Evolutionary conservation across 2,888 invertebrate genomes (phyloP).

Genomic region (Hanleya hanleyi): DNA sequence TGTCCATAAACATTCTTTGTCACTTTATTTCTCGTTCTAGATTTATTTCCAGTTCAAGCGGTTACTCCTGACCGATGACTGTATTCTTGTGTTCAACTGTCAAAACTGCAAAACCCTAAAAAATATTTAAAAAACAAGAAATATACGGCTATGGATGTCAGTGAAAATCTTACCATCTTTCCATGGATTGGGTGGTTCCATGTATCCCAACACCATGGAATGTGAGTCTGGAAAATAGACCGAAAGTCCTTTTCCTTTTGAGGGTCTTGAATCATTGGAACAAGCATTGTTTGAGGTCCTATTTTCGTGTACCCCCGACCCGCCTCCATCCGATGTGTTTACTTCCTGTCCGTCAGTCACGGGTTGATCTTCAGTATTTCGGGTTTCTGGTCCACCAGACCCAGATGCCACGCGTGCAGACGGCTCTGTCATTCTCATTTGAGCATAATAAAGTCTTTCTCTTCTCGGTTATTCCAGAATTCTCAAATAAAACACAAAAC

Average conservation of each 20-base stretch:
- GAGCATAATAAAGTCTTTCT: slow-evolving; percentile 11
- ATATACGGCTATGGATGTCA: too few relatives aligned
- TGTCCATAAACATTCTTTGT: too few relatives aligned
- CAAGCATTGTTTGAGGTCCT: not conserved
- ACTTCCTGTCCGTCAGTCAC: slow-evolving; percentile 41
- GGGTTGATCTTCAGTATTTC: not conserved
- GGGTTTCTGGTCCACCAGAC: slow-evolving; percentile 11
- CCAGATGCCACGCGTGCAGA: slow-evolving; percentile 17
- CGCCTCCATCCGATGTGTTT: slow-evolving; percentile 31
- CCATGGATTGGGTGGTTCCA: slow-evolving; percentile 90
- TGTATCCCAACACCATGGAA: slow-evolving; percentile 82
- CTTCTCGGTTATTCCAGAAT: not conserved
- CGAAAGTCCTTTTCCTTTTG: slow-evolving; percentile 10
- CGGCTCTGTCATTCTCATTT: slow-evolving; percentile 38
- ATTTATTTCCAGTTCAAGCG: too few relatives aligned
- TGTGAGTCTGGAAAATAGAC: slow-evolving; percentile 54
- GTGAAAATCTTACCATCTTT: slow-evolving; percentile 76
- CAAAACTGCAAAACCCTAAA: too few relatives aligned
- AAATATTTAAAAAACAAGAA: too few relatives aligned
- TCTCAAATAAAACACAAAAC: slow-evolving; percentile 1
- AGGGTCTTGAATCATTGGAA: not conserved
- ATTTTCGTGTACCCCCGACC: slow-evolving; percentile 21
- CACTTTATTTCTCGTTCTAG: too few relatives aligned
- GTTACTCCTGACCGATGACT: too few relatives aligned
- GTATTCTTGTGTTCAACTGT: too few relatives aligned